A percentile compares a stretch with the other conserved stretches of the same genome.
phyloP scores from a whole-genome alignment of 2,888 invertebrate species.

The Operophtera brumata region DNA sequence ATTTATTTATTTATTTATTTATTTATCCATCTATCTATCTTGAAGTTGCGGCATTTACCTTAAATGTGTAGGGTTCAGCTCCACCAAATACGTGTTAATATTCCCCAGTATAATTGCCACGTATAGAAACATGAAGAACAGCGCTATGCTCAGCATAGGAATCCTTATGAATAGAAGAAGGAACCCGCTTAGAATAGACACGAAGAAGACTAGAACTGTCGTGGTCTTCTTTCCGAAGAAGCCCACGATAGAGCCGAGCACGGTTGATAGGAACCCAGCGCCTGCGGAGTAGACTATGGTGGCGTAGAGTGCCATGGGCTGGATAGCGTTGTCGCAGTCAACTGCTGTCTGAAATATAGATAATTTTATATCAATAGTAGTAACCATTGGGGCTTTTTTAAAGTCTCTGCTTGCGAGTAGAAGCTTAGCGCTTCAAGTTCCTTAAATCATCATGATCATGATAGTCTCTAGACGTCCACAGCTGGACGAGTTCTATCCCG shows the following conservation, averaged over 20 bases:
- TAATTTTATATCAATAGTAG: background rate
- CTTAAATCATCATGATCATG: no score
- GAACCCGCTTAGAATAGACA: conserved; percentile 48
- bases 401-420: no score
- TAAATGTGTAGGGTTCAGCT: conserved; percentile 66
- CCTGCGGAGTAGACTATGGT: conserved; percentile 61
- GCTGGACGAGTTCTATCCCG: no score
- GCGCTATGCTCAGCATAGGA: conserved; percentile 55
- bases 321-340: conserved; percentile 55
- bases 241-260: conserved; percentile 56
- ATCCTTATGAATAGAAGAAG: conserved; percentile 52
- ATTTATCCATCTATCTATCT: no score
- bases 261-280: conserved; percentile 44
- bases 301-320: conserved; percentile 57
- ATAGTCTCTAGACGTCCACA: no score
- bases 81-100: conserved; percentile 64
- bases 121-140: conserved; percentile 62
- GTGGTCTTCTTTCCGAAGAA: conserved; percentile 55
- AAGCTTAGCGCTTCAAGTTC: no score
- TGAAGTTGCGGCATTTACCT: background rate
- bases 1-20: no score
- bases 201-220: conserved; percentile 50
- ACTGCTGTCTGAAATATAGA: conserved; percentile 40
- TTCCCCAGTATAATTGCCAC: conserved; percentile 62
- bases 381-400: no score